phyloP scores from a whole-genome alignment of 2,797 vertebrate species.

The Anguilla megastoma region DNA sequence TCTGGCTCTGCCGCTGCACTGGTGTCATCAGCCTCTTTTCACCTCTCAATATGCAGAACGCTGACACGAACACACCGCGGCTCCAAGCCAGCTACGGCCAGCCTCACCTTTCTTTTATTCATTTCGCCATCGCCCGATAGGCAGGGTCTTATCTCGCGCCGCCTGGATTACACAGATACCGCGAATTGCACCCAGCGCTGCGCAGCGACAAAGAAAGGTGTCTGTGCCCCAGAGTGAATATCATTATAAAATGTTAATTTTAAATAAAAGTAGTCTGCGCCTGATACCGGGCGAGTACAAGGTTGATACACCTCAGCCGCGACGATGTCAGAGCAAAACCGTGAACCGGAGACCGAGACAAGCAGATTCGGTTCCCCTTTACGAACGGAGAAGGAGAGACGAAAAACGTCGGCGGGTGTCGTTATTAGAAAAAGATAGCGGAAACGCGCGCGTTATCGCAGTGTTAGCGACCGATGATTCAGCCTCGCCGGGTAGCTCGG shows the following conservation, averaged over 20 bases:
- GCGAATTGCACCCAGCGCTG: background rate
- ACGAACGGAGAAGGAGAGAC: background rate
- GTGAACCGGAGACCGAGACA: background rate
- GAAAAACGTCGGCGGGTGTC: background rate
- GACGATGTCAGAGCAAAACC: background rate
- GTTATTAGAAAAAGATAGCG: background rate
- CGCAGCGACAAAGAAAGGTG: background rate
- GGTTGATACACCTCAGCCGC: background rate
- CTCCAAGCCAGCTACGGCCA: background rate
- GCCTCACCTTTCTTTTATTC: background rate
- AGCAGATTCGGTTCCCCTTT: background rate
- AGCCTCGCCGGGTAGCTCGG: background rate
- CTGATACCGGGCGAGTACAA: background rate
- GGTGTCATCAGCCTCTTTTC: background rate
- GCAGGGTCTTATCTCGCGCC: background rate
- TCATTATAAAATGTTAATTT: background rate
- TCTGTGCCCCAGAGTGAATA: background rate
- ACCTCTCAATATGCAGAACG: background rate
- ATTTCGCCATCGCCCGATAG: background rate
- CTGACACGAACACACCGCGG: background rate
- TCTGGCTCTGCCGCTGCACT: background rate
- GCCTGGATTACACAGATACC: background rate
- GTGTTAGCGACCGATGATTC: background rate
- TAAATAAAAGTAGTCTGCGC: background rate
- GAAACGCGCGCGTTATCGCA: background rate